Base-by-base conservation (phyloP, 2,797 vertebrate species). In the Jordanella pulchra region DNA sequence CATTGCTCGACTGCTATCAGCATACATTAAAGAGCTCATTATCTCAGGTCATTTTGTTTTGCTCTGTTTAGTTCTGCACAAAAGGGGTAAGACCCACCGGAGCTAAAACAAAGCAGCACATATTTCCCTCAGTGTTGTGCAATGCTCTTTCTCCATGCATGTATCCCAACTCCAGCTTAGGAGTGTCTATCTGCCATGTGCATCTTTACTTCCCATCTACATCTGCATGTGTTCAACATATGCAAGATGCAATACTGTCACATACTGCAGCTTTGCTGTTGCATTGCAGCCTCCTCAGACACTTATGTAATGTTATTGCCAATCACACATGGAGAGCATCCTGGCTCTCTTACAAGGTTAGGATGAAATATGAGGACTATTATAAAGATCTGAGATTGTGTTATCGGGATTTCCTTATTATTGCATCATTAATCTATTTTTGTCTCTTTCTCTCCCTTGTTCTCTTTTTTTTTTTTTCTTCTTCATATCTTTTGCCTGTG, bases 381-480 rank as follows among this genome's bases (percentile, higher is more conserved):
- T 92, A 91, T 90, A 82, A 83, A 91, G 89, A 91, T 92, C 84
- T 65, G 75, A 89, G 91, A 91, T 94, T 91, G 87, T 91, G 90
- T 94, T 93, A 92, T 93, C 84, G 84, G 76, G 89, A 91, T 93
- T 89, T 92, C 79, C 89, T 89, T 90, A 91, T 93, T 93, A 92
- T 94, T 92, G 87, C 89, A 89, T 93, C 93, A 93, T 95, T 95
- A 95, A 95, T 94, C 93, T 93, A 87, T 92, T 91, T 92, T 89
- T 91, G 86, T 91, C 79, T 86, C 60, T 83, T 68, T 86, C 30
- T 82, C 44, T 85, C 55, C 84, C 10, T 77, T 56, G 78, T 67
- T 91, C 67, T 85, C 61, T 84, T 15, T 79, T 54, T 55, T 65
- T 56, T 55, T 1, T 4, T 18, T 28, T 44, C 4, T 35, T 44